A percentile compares a stretch with the other conserved stretches of the same genome.
phyloP scores from a whole-genome alignment of 2,797 vertebrate genomes.

The Pelochelys cantorii region DNA sequence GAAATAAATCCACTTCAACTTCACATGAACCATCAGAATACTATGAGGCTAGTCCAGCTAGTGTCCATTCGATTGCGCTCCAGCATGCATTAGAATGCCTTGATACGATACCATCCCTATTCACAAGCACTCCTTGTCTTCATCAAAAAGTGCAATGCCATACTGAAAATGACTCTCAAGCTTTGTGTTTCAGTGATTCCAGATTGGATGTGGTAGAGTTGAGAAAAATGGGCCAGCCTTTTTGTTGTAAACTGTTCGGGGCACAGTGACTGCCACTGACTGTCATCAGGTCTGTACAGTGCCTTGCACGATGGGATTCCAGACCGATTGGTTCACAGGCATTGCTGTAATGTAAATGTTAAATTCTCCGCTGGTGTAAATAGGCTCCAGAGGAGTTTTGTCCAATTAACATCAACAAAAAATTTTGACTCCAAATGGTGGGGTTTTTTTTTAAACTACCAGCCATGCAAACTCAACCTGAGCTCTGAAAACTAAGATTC shows the following conservation, averaged over 20 bases:
- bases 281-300: neutral
- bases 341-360: neutral
- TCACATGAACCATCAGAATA: constrained; percentile 15
- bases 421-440: neutral
- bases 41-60: constrained; percentile 3
- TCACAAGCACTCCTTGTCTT: constrained; percentile 1
- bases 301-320: neutral
- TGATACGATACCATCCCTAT: neutral
- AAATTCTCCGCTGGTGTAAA: neutral
- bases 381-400: neutral
- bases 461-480: neutral
- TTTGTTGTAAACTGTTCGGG: neutral
- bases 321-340: neutral
- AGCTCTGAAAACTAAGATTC: neutral
- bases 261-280: neutral
- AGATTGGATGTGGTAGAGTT: constrained; percentile 35
- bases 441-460: neutral
- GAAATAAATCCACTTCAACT: constrained; percentile 44
- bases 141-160: neutral
- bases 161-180: constrained; percentile 46
- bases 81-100: neutral
- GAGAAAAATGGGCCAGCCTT: neutral
- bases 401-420: neutral
- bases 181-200: neutral
- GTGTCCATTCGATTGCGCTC: neutral